Conservation (phyloP, 2,113 vertebrate genomes). For the Plectropomus leopardus region DNA sequence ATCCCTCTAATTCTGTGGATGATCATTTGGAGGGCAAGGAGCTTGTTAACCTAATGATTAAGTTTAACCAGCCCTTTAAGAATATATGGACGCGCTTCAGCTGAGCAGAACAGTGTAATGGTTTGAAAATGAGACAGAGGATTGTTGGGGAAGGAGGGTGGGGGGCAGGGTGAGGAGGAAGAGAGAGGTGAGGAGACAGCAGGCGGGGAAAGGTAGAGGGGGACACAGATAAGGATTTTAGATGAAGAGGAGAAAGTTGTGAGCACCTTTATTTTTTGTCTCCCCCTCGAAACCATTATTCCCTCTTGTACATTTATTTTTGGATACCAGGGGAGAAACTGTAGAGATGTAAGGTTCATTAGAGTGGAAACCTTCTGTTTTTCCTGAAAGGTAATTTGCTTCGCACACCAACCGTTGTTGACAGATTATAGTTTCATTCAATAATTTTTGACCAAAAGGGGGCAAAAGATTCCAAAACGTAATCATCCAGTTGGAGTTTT, state of each 20-base stretch:
- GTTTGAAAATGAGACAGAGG: conserved; percentile 90
- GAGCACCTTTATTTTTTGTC: neutral
- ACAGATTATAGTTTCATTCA: too few relatives aligned
- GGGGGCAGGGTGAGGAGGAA: conserved; percentile 84
- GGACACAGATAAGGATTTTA: conserved; percentile 8
- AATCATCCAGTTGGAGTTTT: neutral
- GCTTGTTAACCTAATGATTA: conserved; percentile 99
- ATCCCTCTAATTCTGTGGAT: conserved; percentile 93
- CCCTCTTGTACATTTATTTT: neutral
- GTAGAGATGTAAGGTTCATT: neutral
- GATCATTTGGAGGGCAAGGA: conserved; percentile 94
- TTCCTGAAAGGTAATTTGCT: neutral
- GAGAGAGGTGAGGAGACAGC: conserved; percentile 71
- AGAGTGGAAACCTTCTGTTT: neutral
- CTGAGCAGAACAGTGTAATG: conserved; percentile 95
- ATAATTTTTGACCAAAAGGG: too few relatives aligned
- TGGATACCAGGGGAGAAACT: neutral
- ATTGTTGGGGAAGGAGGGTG: conserved; percentile 53
- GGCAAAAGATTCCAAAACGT: neutral
- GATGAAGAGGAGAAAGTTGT: neutral
- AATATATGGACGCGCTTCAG: conserved; percentile 95
- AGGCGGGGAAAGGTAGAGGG: conserved; percentile 20
- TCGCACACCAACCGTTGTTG: too few relatives aligned
- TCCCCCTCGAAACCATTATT: neutral
- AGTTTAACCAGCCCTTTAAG: conserved; percentile 98